A percentile compares a stretch with the other conserved stretches of the same genome.
Evolutionary conservation across 2,113 vertebrate genomes (phyloP).

Genomic region (Galeopterus variegatus): DNA sequence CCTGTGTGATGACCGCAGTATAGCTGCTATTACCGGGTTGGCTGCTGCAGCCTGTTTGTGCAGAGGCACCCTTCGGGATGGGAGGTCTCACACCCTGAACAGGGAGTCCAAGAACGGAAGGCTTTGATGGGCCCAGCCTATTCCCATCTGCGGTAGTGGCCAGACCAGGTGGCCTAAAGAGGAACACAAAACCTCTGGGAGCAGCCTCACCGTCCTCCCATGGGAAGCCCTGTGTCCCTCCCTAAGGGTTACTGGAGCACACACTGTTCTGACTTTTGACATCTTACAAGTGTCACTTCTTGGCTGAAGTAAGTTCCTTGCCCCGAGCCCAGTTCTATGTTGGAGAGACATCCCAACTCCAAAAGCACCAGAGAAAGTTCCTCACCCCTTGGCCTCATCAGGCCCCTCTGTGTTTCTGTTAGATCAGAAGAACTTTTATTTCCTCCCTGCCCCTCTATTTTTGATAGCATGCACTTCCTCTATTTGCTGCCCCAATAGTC

Average conservation of each 20-base stretch:
- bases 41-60: not conserved
- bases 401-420: constrained; percentile 61
- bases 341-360: not conserved
- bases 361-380: not conserved
- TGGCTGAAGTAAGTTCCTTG: not conserved
- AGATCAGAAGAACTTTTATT: constrained; percentile 76
- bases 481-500: constrained; percentile 78
- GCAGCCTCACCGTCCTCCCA: constrained; percentile 46
- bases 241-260: not conserved
- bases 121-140: constrained; percentile 32
- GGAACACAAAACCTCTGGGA: constrained; percentile 80
- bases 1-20: not conserved
- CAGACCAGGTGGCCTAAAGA: constrained; percentile 79
- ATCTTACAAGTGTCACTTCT: not conserved
- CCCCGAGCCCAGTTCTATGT: not conserved
- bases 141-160: constrained; percentile 57
- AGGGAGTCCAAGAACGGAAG: constrained; percentile 21
- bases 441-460: constrained; percentile 83
- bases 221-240: constrained; percentile 1
- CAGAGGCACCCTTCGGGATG: not conserved
- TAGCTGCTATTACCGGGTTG: not conserved
- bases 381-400: not conserved
- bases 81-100: not conserved
- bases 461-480: constrained; percentile 82
- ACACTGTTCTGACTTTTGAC: not conserved